phyloP scores from a whole-genome alignment of 2,113 vertebrate genomes.

The Rhea pennata region DNA sequence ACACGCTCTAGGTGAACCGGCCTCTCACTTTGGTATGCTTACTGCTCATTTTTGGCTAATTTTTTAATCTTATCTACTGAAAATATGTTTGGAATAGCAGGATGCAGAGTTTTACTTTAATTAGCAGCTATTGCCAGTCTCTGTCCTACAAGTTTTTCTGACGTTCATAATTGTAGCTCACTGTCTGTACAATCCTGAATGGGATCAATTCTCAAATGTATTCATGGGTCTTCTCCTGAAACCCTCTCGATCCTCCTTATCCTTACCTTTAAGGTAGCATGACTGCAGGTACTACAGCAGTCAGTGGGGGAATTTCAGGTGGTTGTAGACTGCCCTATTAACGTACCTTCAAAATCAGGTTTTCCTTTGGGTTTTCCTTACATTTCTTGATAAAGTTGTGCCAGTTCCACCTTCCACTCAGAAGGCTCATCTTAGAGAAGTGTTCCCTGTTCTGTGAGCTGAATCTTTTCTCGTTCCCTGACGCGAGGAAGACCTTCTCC shows the following conservation, averaged over 20 bases:
- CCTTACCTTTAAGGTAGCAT: background rate
- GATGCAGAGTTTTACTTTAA: background rate
- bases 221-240: background rate
- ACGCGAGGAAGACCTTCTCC: background rate
- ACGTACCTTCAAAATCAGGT: background rate
- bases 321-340: background rate
- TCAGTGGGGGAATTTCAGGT: background rate
- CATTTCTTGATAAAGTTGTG: background rate
- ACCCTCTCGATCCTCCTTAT: background rate
- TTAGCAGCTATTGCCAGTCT: background rate
- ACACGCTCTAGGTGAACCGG: background rate
- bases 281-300: background rate
- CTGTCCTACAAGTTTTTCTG: background rate
- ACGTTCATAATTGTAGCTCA: background rate
- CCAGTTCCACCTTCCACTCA: background rate
- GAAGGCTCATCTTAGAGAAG: background rate
- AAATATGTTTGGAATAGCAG: background rate
- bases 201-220: rapidly evolving
- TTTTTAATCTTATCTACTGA: background rate
- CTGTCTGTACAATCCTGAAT: background rate
- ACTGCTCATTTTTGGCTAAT: background rate
- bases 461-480: background rate
- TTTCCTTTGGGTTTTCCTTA: background rate
- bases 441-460: background rate
- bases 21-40: background rate